Percentiles rank a stretch among this genome's conserved stretches.
These are phyloP conservation scores for Meganola albula DNA, from an alignment of 2,888 invertebrate genomes.

Conservation along the genomic window DNA sequence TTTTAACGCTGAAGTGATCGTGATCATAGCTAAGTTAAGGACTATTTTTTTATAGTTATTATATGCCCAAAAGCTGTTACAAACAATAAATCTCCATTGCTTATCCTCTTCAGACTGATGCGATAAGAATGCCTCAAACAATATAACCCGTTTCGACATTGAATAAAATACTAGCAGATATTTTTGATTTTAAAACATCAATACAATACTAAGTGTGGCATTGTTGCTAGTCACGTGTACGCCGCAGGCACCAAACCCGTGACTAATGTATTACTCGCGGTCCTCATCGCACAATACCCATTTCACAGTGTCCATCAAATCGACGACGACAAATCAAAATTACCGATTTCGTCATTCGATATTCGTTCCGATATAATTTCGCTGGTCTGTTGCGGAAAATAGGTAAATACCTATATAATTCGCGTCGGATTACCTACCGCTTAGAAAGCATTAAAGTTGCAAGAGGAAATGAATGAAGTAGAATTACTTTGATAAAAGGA, in stretches of 20 bases:
- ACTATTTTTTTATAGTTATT: no score
- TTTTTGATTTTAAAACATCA: no score
- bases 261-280: constrained; percentile 58
- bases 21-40: no score
- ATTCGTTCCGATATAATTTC: constrained; percentile 72
- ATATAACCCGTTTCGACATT: no score
- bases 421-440: constrained; percentile 27
- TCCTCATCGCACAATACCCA: constrained; percentile 56
- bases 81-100: no score
- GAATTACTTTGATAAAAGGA: no score
- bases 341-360: constrained; percentile 60
- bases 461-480: constrained; percentile 34
- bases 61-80: no score
- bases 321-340: constrained; percentile 60
- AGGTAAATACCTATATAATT: no score
- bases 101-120: no score
- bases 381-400: constrained; percentile 50
- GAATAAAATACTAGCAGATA: no score
- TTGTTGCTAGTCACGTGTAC: constrained; percentile 40
- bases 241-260: constrained; percentile 43
- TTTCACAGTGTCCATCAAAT: constrained; percentile 52
- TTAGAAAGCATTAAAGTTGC: constrained; percentile 39
- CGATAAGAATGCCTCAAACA: no score
- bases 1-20: no score
- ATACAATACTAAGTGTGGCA: not conserved